Percentiles rank a stretch among this genome's conserved stretches.
These are phyloP conservation scores for Gnathonemus longibarbis DNA, from an alignment of 2,113 vertebrate genomes.

Conservation along the genomic window DNA sequence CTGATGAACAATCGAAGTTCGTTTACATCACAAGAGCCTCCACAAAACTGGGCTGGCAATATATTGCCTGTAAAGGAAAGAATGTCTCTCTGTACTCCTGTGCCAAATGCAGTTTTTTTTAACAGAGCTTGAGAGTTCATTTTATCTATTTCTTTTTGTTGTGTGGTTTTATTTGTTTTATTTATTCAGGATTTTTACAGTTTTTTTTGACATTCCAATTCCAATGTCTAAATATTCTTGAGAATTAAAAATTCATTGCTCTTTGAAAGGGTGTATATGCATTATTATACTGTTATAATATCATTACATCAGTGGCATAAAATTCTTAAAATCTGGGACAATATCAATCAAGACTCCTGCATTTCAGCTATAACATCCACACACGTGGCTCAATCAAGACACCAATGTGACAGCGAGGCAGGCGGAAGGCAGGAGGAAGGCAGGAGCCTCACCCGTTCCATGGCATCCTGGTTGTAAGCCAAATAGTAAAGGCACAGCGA, in stretches of 20 bases:
- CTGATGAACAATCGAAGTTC: neutral
- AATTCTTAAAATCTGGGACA: neutral
- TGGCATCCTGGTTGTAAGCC: conserved; percentile 97
- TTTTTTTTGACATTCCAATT: neutral
- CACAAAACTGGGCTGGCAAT: neutral
- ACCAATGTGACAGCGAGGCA: neutral
- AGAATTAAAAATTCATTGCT: neutral
- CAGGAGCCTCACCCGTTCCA: conserved; percentile 79
- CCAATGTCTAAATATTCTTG: neutral
- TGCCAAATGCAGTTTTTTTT: too few species aligned
- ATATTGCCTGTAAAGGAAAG: neutral
- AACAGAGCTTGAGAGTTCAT: too few species aligned
- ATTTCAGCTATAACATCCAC: neutral
- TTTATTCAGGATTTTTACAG: neutral
- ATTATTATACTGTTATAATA: neutral
- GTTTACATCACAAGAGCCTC: neutral
- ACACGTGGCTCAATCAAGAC: neutral
- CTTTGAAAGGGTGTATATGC: neutral
- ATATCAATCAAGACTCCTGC: neutral
- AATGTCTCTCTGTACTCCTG: neutral
- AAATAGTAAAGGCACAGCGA: conserved; percentile 97
- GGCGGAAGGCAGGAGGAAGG: neutral
- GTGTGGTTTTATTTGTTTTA: neutral
- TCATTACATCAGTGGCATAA: neutral
- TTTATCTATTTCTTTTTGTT: too few species aligned